A percentile compares a stretch with the other conserved stretches of the same genome.
These are phyloP conservation scores for Pteria penguin DNA, from an alignment of 2,888 invertebrate species.

Conservation along the genomic window DNA sequence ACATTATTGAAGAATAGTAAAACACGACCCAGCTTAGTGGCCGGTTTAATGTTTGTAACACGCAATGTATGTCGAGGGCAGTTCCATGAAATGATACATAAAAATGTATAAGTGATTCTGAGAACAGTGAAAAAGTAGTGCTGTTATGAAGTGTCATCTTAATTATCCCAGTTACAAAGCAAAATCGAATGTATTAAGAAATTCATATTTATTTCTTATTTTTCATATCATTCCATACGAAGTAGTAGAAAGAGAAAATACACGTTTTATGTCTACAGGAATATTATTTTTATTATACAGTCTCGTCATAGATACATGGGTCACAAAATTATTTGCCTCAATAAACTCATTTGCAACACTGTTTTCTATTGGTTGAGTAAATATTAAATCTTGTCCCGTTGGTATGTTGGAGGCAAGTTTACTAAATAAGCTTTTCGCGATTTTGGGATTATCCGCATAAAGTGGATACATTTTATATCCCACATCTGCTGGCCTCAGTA, in stretches of 20 bases:
- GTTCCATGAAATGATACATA: no score
- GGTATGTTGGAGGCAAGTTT: conserved; percentile 55
- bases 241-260: conserved; percentile 59
- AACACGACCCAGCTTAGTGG: no score
- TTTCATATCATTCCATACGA: conserved; percentile 64
- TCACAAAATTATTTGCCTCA: conserved; percentile 52
- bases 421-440: conserved; percentile 57
- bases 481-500: conserved; percentile 53
- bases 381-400: conserved; percentile 55
- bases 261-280: conserved; percentile 50
- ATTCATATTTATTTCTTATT: no score
- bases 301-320: conserved; percentile 62
- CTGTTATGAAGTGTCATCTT: no score
- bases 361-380: conserved; percentile 60
- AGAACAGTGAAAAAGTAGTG: no score
- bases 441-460: conserved; percentile 52
- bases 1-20: no score
- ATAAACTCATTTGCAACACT: conserved; percentile 54
- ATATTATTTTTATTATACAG: conserved; percentile 63
- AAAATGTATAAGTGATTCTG: no score
- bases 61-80: no score
- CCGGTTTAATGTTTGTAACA: no score
- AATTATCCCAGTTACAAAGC: no score
- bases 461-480: conserved; percentile 62
- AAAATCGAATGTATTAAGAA: no score